Evolutionary conservation across 2,888 invertebrate genomes (phyloP), one percentile per base, ranked within the genome.

Genomic region (Protophormia terraenovae): DNA sequence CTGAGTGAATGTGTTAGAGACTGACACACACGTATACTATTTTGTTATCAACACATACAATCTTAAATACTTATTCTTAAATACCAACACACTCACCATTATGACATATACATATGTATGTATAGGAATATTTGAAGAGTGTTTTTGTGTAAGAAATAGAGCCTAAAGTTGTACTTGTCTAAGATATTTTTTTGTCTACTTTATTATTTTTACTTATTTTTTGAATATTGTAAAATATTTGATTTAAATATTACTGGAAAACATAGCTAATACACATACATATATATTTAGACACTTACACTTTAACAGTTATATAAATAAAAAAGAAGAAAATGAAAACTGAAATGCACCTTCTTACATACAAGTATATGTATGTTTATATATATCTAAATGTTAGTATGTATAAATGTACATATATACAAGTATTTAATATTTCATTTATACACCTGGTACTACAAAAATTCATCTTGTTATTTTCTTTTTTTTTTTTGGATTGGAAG

Each of bases 121-220:
- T 50, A 22, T n/a, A n/a, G n/a, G n/a, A n/a, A 24, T 16, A 10
- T 41, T 19, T 6, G 32, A 22, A 58, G 24, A n/a, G 35, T n/a
- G 24, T 24, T 47, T 19, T 5, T 79, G 29, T 22, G 3, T 6
- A 16, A 32, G 24, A 19, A 47, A 64, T 24, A 58, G 38, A 50
- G 76, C 84, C 76, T 66, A 3, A 80, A 84, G 80, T 64, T 50
- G 60, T 66, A 50, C 64, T 76, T 84, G 66, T 66, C 69, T 84
- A 55, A 71, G 10, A 32, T 47, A n/a, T n/a, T n/a, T n/a, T n/a
- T n/a, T n/a, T n/a, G n/a, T 58, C 3, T 35, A 8, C 45, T 38
- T 47, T 50, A 35, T n/a, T 58, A 67, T 76, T 53, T 41, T 55
- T 7, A 19, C 8, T 35, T 77, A 22, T 45, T 16, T 32, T 24